phyloP scores from a whole-genome alignment of 2,797 vertebrate genomes.

The Myiotriccus ornatus region DNA sequence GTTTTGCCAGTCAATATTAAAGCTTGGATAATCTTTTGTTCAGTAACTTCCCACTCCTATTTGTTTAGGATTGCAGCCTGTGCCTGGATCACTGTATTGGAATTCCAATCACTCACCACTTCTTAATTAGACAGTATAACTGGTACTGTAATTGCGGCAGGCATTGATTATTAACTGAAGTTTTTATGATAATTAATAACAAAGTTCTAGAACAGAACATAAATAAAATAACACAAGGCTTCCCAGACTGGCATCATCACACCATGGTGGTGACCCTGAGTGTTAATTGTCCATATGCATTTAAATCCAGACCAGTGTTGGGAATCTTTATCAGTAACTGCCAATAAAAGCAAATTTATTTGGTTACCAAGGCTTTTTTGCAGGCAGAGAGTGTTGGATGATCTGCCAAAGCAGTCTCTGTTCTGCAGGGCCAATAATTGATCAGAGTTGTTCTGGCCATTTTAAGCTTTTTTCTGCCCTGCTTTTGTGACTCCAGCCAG shows the following conservation, averaged over 20 bases:
- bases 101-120: slow-evolving; percentile 71
- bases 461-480: not conserved
- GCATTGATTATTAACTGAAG: slow-evolving; percentile 36
- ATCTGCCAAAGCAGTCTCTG: slow-evolving; percentile 9
- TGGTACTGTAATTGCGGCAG: slow-evolving; percentile 55
- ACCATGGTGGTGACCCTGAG: not conserved
- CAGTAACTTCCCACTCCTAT: slow-evolving; percentile 57
- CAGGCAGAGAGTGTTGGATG: slow-evolving; percentile 12
- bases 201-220: not conserved
- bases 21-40: slow-evolving; percentile 71
- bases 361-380: not conserved
- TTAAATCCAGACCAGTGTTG: not conserved
- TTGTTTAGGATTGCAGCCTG: slow-evolving; percentile 69
- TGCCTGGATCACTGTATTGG: slow-evolving; percentile 51
- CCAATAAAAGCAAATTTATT: slow-evolving; percentile 24
- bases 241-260: not conserved
- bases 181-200: not conserved
- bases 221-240: not conserved
- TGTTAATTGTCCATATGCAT: not conserved
- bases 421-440: not conserved
- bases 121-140: slow-evolving; percentile 69
- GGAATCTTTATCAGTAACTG: not conserved
- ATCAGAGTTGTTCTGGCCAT: not conserved
- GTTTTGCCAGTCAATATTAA: slow-evolving; percentile 72
- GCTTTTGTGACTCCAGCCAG: not conserved